Conservation (phyloP, 1,140 invertebrate species). For the Macrocentrus cingulum region DNA sequence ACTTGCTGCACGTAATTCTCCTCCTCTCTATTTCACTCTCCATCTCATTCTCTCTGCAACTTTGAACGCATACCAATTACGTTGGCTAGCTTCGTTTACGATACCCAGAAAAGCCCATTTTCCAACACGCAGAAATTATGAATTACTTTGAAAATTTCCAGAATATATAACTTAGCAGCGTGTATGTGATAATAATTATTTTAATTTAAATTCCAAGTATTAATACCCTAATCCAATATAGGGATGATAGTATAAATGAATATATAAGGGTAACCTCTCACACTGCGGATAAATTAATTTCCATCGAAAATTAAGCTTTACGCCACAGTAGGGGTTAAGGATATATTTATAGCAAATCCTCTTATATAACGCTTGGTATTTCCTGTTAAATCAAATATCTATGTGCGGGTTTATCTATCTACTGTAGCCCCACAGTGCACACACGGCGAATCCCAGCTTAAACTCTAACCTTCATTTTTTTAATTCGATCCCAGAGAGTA, state of each 20-base stretch:
- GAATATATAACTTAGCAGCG: neutral
- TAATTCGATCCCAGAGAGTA: conserved; percentile 10
- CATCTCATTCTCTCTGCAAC: conserved; percentile 19
- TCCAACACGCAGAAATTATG: conserved; percentile 13
- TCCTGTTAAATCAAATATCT: conserved; percentile 26
- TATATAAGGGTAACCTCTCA: too few relatives aligned
- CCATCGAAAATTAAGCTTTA: conserved; percentile 18
- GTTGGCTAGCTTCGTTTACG: conserved; percentile 17
- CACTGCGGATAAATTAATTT: conserved; percentile 5
- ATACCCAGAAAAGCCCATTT: conserved; percentile 23
- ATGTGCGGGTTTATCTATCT: conserved; percentile 5
- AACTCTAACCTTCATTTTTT: conserved; percentile 20
- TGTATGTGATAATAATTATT: conserved; percentile 16
- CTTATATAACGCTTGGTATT: conserved; percentile 25
- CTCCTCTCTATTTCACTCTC: neutral
- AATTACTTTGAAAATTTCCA: conserved; percentile 10
- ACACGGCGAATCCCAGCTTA: neutral
- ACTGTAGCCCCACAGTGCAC: neutral
- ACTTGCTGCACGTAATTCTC: neutral
- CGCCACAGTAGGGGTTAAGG: conserved; percentile 7
- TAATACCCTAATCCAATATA: too few relatives aligned
- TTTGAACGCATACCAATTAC: conserved; percentile 27
- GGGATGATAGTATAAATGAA: too few relatives aligned
- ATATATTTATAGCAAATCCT: conserved; percentile 24
- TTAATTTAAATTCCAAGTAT: conserved; percentile 14